Evolutionary conservation across 2,113 vertebrate genomes (phyloP).

Genomic region (Pygoscelis antarcticus): DNA sequence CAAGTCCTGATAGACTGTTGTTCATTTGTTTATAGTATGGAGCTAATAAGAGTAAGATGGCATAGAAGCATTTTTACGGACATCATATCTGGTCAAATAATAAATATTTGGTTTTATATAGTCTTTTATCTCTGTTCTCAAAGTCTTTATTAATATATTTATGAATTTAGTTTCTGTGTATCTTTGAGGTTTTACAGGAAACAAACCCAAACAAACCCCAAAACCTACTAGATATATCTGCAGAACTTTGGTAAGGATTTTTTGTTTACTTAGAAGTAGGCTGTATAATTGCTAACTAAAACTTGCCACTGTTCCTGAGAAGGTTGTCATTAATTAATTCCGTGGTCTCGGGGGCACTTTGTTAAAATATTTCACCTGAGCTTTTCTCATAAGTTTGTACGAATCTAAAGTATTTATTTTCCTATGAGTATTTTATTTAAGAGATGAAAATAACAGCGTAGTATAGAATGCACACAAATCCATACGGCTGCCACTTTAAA

Average conservation of each 20-base stretch:
- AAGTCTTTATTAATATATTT: background rate
- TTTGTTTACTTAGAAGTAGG: background rate
- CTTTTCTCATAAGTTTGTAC: background rate
- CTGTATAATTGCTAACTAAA: background rate
- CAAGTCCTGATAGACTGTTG: background rate
- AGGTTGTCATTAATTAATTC: background rate
- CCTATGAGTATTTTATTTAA: background rate
- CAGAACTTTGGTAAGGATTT: background rate
- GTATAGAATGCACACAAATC: background rate
- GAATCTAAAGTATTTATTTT: background rate
- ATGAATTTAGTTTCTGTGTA: background rate
- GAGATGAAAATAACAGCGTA: background rate
- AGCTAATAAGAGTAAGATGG: background rate
- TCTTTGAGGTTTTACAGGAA: background rate
- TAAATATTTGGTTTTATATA: background rate
- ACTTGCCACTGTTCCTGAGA: background rate
- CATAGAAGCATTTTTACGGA: background rate
- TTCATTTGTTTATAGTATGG: background rate
- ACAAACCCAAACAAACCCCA: background rate
- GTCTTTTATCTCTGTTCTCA: background rate
- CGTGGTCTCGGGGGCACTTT: background rate
- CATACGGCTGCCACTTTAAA: background rate
- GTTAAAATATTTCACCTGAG: background rate
- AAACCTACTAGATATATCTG: background rate
- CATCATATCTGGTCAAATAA: background rate